Evolutionary conservation across 2,797 vertebrate species (phyloP), one percentile per base, ranked within the genome.

Genomic region (Aeoliscus strigatus): DNA sequence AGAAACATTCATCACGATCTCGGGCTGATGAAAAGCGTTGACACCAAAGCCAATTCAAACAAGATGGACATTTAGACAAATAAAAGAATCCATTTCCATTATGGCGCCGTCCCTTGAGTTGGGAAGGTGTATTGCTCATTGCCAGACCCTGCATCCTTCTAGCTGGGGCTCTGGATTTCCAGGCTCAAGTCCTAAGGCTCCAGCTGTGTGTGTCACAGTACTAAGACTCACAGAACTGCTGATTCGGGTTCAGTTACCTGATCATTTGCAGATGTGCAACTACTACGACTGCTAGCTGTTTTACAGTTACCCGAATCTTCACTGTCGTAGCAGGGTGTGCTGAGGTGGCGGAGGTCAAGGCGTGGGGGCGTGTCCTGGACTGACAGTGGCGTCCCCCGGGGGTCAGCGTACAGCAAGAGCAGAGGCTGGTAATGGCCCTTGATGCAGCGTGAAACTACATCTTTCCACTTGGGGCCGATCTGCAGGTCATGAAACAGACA

Each of bases 401-500:
- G 95, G 80, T 98, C 93, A 27, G 95, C 95, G 71, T 98, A 98
- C 33, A 98, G 90, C 63, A 98, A 87, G 56, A 98, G 88, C 70
- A 98, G 87, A 8, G 95, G 95, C 82, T 98, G 95, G 76, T 97
- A 98, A 77, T 93, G 94, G 18, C 94, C 93, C 51, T 93, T 96
- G 57, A 98, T 98, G 80, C 95, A 98, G 59, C 94, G 94, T 3
- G 92, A 95, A 14, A 97, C 94, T 59, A 98, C 95, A 79, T 98
- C 95, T 75, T 95, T 97, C 95, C 95, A 98, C 75, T 93, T 94
- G 14, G 95, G 93, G 10, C 95, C 94, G 51, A 98, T 95, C 95
- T 98, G 72, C 61, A 33, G 24, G 37, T 35, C 1, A 11, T 23
- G 8, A 25, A 25, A 25, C 5, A 7, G 18, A 21, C 18, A 21